Evolutionary conservation across 2,888 invertebrate species (phyloP).

Genomic region (Harpalus rubripes): DNA sequence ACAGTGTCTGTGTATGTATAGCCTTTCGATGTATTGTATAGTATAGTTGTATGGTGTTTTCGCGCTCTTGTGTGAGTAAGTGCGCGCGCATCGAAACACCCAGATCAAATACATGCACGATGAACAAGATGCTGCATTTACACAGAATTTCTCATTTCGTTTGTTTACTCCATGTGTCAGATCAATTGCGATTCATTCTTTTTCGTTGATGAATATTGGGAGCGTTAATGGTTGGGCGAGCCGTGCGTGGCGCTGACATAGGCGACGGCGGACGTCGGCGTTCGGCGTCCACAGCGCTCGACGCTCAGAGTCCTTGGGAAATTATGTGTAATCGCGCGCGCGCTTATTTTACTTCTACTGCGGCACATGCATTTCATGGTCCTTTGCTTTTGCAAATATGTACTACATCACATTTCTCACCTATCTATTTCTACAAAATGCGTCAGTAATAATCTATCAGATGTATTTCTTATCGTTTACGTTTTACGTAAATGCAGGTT

Average conservation of each 20-base stretch:
- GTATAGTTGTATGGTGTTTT: conserved; percentile 43
- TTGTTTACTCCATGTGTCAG: conserved; percentile 9
- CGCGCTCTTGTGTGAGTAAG: conserved; percentile 65
- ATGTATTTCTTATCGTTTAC: conserved; percentile 6
- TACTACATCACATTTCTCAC: conserved; percentile 22
- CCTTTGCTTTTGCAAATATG: background rate
- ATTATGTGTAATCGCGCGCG: conserved; percentile 60
- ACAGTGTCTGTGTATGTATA: conserved; percentile 41
- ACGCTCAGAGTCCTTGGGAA: conserved; percentile 51
- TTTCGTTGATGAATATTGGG: conserved; percentile 13
- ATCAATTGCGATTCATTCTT: conserved; percentile 29
- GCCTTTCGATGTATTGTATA: background rate
- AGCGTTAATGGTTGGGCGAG: background rate
- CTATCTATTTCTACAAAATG: conserved; percentile 30
- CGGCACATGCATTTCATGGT: conserved; percentile 13
- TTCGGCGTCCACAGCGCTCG: conserved; percentile 2
- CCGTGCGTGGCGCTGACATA: conserved; percentile 3
- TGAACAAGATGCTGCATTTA: conserved; percentile 1
- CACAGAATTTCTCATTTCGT: conserved; percentile 16
- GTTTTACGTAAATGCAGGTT: conserved; percentile 7
- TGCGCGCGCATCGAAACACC: conserved; percentile 70
- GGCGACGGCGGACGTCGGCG: conserved; percentile 22
- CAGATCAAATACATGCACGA: conserved; percentile 68
- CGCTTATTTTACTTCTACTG: conserved; percentile 53
- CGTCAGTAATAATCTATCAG: conserved; percentile 13